Conservation (phyloP, 2,113 vertebrate genomes). For the Dicaeum eximium region DNA sequence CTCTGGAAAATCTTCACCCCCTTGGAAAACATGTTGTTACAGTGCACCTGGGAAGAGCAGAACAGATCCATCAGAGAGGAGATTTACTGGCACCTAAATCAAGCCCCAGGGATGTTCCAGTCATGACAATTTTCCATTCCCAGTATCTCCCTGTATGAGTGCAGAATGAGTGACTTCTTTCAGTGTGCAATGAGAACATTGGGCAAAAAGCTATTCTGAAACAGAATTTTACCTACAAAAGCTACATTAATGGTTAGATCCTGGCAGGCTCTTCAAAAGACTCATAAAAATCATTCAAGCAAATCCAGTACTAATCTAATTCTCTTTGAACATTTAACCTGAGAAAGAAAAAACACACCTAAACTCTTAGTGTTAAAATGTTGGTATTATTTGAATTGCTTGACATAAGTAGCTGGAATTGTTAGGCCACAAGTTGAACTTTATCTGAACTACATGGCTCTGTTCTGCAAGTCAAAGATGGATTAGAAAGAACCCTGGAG, state of each 20-base stretch:
- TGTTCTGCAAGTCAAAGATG: not conserved
- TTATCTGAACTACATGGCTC: not conserved
- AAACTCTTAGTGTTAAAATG: not conserved
- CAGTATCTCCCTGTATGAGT: not conserved
- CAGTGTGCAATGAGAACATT: not conserved
- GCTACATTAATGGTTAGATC: not conserved
- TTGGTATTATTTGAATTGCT: not conserved
- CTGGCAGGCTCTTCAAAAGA: not conserved
- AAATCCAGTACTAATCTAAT: not conserved
- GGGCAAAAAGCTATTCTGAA: not conserved
- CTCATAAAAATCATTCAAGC: not conserved
- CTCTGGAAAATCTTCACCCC: slow-evolving; percentile 89
- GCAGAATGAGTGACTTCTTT: not conserved
- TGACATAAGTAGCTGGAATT: not conserved
- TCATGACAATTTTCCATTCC: not conserved
- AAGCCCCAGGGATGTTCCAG: not conserved
- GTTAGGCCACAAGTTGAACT: not conserved
- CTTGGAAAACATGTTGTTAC: slow-evolving; percentile 90
- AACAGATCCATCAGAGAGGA: not conserved
- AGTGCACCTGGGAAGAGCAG: slow-evolving; percentile 78
- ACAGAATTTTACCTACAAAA: not conserved
- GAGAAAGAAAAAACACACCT: not conserved
- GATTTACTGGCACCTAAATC: not conserved
- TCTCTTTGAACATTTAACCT: not conserved
- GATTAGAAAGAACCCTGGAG: not conserved